Base-by-base conservation (phyloP, 2,113 vertebrate genomes). In the Ceuthmochares aereus region DNA sequence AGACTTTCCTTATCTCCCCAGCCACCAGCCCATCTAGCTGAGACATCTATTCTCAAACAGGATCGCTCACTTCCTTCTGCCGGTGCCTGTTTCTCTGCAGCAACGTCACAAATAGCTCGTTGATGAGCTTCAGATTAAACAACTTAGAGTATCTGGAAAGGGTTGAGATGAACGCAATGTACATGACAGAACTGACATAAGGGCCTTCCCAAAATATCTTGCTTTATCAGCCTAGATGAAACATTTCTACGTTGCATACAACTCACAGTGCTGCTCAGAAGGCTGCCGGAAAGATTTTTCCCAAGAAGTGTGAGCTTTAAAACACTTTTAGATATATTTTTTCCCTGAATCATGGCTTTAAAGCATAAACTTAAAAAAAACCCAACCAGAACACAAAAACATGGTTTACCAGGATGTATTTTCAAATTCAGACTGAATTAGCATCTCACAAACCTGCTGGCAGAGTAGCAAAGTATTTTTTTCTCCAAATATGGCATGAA, bases 21-120 rank as follows among this genome's bases (percentile, higher is more conserved):
- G 78, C 25, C 19, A 0, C 47, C 73, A 67, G 51, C 58, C 29
- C 63, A 29, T 7, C 42, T 20, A 34, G 95, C 95, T 82, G 84
- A 96, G 87, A 10, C 92, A 34, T 56, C 16, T 4, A 4, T 93
- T 97, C 90, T 37, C 63, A 78, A 96, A 91, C 95, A 87, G 87
- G 92, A 85, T 82, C 3, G 9, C 76, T 77, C 3, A 1, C 87
- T 86, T 87, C 58, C 74, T 56, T 70, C 74, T 36, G 79, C 36
- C 47, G 16, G 36, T 19, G 29, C 40, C 52, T 56, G 52, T 72
- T 91, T 27, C 62, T 87, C 81, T 19, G 47, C 60, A 16, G 32
- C 4, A 3, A 73, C 49, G n/a, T 51, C 84, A 25, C 64, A 36
- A 14, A 2, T n/a, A 74, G 45, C 68, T 73, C 3, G 0, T 15